Percentiles rank a stretch among this genome's conserved stretches.
phyloP scores from a whole-genome alignment of 2,888 invertebrate species.

The Drosophila neotestacea region DNA sequence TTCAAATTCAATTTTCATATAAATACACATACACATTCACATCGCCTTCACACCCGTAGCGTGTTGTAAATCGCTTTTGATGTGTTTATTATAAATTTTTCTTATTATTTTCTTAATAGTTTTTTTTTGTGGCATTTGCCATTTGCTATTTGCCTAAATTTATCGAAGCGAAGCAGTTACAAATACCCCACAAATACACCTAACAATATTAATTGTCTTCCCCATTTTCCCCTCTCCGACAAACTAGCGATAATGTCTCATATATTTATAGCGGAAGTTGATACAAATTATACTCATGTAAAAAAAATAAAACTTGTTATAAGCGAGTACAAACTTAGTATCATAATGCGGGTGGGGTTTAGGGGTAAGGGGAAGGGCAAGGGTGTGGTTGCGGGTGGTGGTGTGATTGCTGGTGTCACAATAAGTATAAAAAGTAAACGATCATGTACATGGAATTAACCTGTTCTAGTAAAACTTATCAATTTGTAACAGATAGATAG shows the following conservation, averaged over 20 bases:
- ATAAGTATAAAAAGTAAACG: conserved; percentile 24
- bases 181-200: conserved; percentile 27
- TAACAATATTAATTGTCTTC: conserved; percentile 20
- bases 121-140: conserved; percentile 32
- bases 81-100: conserved; percentile 56
- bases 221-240: not conserved
- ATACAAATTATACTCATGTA: conserved; percentile 37
- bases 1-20: conserved; percentile 72
- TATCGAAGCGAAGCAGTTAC: conserved; percentile 13
- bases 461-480: conserved; percentile 30
- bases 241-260: conserved; percentile 49
- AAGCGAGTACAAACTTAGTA: conserved; percentile 2
- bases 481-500: conserved; percentile 15
- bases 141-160: conserved; percentile 37
- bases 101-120: conserved; percentile 1
- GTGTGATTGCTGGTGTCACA: conserved; percentile 46
- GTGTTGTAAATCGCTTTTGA: conserved; percentile 61
- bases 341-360: conserved; percentile 20
- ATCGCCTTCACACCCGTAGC: conserved; percentile 28
- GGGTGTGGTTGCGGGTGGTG: conserved; percentile 19
- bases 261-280: conserved; percentile 61
- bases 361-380: not conserved
- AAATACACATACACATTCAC: conserved; percentile 32
- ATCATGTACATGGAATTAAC: conserved; percentile 12
- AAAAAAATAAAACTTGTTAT: conserved; percentile 44